Percentiles rank a stretch among this genome's conserved stretches.
Evolutionary conservation across 2,113 vertebrate genomes (phyloP).

Genomic region (Prunella himalayana): DNA sequence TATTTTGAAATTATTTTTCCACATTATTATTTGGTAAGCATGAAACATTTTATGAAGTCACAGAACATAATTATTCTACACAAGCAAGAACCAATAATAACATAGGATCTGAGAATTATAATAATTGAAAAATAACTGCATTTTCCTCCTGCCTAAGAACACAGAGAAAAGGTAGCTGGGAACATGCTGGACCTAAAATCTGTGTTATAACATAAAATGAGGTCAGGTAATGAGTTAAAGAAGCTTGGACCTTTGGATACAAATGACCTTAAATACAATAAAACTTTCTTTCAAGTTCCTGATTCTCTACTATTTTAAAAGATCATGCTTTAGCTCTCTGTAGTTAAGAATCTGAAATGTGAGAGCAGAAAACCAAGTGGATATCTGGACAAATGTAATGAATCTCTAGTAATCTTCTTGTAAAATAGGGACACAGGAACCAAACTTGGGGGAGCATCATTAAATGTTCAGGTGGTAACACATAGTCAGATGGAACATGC

Average conservation of each 20-base stretch:
- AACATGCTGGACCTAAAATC: not conserved
- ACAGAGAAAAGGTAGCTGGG: not conserved
- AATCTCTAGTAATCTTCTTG: not conserved
- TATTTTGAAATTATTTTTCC: not conserved
- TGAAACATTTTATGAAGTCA: not conserved
- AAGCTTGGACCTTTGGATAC: not conserved
- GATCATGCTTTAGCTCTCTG: not conserved
- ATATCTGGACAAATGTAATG: not conserved
- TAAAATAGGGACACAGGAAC: not conserved
- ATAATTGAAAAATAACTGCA: not conserved
- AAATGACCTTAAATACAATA: not conserved
- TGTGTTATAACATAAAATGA: not conserved
- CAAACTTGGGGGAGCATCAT: not conserved
- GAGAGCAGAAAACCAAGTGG: not conserved
- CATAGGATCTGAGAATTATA: not conserved
- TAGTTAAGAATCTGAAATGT: not conserved
- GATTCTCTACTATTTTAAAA: not conserved
- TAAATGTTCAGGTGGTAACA: not conserved
- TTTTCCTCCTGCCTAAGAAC: not conserved
- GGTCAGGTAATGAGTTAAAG: not conserved
- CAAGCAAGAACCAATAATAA: not conserved
- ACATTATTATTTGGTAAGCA: not conserved
- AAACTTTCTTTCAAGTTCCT: not conserved
- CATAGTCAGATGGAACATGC: not conserved
- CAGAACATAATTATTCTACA: not conserved